Base-by-base conservation (phyloP, 2,888 invertebrate species). In the Syrista parreyssii region DNA sequence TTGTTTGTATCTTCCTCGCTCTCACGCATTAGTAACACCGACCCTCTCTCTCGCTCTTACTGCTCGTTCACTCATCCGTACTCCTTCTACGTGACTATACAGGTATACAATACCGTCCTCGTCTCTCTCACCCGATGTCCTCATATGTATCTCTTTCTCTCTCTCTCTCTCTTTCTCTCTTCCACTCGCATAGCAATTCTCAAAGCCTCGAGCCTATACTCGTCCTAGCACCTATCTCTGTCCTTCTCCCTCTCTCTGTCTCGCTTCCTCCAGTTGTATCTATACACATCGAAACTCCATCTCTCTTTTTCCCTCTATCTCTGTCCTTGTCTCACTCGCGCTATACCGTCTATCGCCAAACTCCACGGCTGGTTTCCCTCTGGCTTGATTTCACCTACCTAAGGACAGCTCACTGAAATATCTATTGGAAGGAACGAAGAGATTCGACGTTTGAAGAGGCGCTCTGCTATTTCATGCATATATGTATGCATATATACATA, bases 391-490 rank as follows among this genome's bases (percentile, higher is more conserved):
- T 78, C 74, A 82, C 76, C 79, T 77, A 78, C 75, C 81, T 77
- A 80, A 82, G 78, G 79, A 83, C 79, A 79, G 74, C 77, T 80
- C 78, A 78, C 78, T 82, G 78, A 82, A 83, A 82, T 82, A 83
- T 83, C 78, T 78, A 78, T 82, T 75, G 68, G 32, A 76, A 78
- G 68, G 76, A 79, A 77, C 78, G 77, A 74, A 34, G 76, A 76
- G 79, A 81, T 79, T 81, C 78, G 79, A 78, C 78, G 79, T 78
- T 82, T 79, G 76, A 78, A 74, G 77, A 76, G 55, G 74, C 78
- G 79, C 68, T 73, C 76, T 15, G 77, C 55, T 78, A 76, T 78
- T 81, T 73, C 75, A 74, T 55, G 9, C 55, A 55, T 23, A 55
- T 23, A 55, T 23, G 23, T 23, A 55, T 55, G 23, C 9, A 9